Base-by-base conservation (phyloP, 1,140 invertebrate genomes). In the Rhopalosiphum padi region DNA sequence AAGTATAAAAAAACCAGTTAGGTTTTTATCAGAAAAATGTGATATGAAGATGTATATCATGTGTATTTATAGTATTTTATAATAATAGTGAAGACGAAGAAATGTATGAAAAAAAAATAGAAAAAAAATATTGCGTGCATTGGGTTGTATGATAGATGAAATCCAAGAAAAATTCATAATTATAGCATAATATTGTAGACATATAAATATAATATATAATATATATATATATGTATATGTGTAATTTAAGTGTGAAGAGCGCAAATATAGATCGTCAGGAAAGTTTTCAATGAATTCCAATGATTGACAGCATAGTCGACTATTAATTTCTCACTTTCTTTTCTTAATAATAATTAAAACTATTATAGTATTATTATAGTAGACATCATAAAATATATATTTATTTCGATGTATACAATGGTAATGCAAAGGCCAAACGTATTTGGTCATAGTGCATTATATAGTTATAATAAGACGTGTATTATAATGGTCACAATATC, bases 21-120 rank as follows among this genome's bases (percentile, higher is more conserved):
- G 48, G 35, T 53, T 89, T 89, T 89, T 89, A 89, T 53, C 48
- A 6, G 87, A 89, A 89, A 89, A 53, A 89, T 53, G 87, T 53
- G n/a, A 22, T 22, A 37, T 22, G 21, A 22, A 89, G 87, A 89
- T 87, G 23, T 77, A n/a, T 18, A 77, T n/a, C 30, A n/a, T n/a
- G 15, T 77, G n/a, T 18, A 77, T n/a, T 77, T 30, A 15, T 77
- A 77, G n/a, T 77, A n/a, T 68, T 68, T 68, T 68, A 77, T 77
- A 77, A 35, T 77, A 77, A 77, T 60, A 30, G 30, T 77, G 8
- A 25, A 89, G n/a, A 53, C 8, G 21, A 23, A 89, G 48, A 53
- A 35, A 53, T 22, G 30, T 35, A 37, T 37, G 46, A n/a, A 37
- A 53, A 88, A 53, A 89, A 89, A 30, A 86, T 8, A 37, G 6